These are phyloP conservation scores for Petroica traversi DNA, from an alignment of 2,113 vertebrate genomes.

Conservation along the genomic window DNA sequence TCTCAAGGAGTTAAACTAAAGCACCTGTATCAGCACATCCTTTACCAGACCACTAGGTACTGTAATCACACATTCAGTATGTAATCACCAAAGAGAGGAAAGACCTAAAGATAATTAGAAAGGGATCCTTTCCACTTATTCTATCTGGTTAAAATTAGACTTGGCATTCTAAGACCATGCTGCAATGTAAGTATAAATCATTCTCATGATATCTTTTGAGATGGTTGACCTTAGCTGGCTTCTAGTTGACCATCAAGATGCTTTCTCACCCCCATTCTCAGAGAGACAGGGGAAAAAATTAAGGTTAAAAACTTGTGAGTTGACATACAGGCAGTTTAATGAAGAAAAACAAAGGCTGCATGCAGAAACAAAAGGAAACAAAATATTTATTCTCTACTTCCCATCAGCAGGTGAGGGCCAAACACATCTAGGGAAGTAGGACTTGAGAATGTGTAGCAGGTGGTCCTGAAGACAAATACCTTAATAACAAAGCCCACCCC, in stretches of 20 bases:
- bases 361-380: neutral
- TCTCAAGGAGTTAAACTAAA: neutral
- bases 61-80: neutral
- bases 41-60: neutral
- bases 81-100: neutral
- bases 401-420: neutral
- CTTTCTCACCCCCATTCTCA: neutral
- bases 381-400: neutral
- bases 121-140: neutral
- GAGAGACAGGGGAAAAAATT: neutral
- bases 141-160: neutral
- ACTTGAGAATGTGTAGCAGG: fast-evolving
- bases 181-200: neutral
- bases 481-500: neutral
- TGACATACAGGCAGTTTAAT: neutral
- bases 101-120: neutral
- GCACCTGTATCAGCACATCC: fast-evolving
- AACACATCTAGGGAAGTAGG: neutral
- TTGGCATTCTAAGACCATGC: neutral
- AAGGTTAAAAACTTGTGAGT: neutral
- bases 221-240: neutral
- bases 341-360: neutral
- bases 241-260: neutral
- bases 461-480: neutral
- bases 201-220: neutral